Conservation (phyloP, 2,888 invertebrate species). For the Rhingia rostrata region DNA sequence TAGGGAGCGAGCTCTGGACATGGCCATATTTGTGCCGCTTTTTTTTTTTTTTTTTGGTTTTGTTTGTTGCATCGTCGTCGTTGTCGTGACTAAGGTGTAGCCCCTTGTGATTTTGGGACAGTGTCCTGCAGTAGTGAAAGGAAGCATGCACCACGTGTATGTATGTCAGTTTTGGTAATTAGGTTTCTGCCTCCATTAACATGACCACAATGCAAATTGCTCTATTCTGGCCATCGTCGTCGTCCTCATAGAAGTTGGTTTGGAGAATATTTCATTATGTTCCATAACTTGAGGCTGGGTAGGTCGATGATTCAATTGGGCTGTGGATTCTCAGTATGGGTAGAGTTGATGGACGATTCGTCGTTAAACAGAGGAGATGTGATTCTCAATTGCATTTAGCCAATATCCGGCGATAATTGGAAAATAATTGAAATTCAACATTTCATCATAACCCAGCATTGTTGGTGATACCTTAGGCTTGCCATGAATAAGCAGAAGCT, state of each 20-base stretch:
- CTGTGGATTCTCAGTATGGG: background rate
- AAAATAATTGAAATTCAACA: constrained; percentile 55
- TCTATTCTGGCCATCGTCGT: constrained; percentile 49
- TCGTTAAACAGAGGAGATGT: constrained; percentile 5
- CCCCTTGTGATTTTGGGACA: constrained; percentile 15
- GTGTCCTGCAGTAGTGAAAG: constrained; percentile 8
- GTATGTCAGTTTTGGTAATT: constrained; percentile 67
- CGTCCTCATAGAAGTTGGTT: background rate
- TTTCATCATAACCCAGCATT: constrained; percentile 15
- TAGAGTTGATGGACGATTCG: background rate
- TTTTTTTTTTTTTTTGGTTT: constrained; percentile 26
- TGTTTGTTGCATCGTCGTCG: no score
- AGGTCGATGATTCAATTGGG: constrained; percentile 30
- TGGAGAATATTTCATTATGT: constrained; percentile 51
- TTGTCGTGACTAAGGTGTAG: constrained; percentile 58
- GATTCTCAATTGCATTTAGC: constrained; percentile 39
- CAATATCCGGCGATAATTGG: constrained; percentile 30
- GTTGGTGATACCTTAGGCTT: no score
- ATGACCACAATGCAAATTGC: constrained; percentile 72
- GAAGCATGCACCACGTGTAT: constrained; percentile 24
- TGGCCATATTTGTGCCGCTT: constrained; percentile 27
- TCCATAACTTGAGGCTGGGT: constrained; percentile 13
- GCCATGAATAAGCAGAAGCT: no score
- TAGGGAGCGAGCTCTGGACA: constrained; percentile 22
- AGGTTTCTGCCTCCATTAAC: constrained; percentile 71